Base-by-base conservation (phyloP, 2,113 vertebrate genomes). In the Tiliqua scincoides region DNA sequence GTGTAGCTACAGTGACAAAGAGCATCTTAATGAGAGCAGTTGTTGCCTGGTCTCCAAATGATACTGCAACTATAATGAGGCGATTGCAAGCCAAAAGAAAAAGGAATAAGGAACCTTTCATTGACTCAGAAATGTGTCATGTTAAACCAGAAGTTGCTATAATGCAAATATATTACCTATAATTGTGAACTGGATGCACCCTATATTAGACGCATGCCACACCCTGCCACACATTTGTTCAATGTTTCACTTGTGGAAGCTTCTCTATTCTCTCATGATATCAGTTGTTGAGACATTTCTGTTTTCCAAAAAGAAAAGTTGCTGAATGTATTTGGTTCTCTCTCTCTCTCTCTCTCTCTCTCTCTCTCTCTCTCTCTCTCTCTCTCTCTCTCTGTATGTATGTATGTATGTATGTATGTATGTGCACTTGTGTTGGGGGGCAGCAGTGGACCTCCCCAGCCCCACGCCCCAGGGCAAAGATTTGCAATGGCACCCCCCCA, bases 51-150 rank as follows among this genome's bases (percentile, higher is more conserved):
- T 63, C 48, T 81, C 65, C 77, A 73, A 52, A 81, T 80, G 65
- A 61, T 74, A 61, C 20, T 0, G 54, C 18, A 20, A 79, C 61
- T 72, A 81, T 81, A 81, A 80, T 81, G 77, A 80, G 68, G 68
- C 81, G 37, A 61, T 20, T 63, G 8, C 30, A 73, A 86, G 79
- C 59, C 71, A 52, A 74, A 71, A 27, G 43, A 81, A 8, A 81
- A 65, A 37, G 57, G 67, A 86, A 74, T 30, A 35, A 20, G 18
- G 43, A 59, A 74, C 65, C 54, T 71, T 71, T 71, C 68, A 79
- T 23, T 86, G n/a, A 67, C 59, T 81, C 70, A 81, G 77, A 86
- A 86, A 86, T 73, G 61, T 86, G 78, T 63, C 59, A 52, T 81
- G 59, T 80, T 79, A 72, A 80, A 37, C 57, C 62, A 27, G 37